phyloP scores from a whole-genome alignment of 2,113 vertebrate species.

The Chaetodon auriga region DNA sequence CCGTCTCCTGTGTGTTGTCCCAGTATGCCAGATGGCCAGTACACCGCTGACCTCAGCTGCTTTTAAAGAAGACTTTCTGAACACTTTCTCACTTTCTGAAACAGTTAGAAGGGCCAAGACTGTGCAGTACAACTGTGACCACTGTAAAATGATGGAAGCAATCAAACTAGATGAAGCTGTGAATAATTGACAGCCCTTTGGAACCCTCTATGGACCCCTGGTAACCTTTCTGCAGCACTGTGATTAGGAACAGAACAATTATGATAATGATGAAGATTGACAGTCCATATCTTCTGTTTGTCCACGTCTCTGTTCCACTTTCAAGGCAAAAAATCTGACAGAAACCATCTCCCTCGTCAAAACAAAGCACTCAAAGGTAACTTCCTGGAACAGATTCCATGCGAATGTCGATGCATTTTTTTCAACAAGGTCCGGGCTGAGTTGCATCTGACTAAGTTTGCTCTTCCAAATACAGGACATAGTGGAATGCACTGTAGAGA shows the following conservation, averaged over 20 bases:
- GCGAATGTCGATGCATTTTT: too few species aligned
- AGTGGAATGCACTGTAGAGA: not conserved
- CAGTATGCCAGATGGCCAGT: too few species aligned
- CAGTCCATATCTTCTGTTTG: not conserved
- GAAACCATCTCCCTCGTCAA: fast-evolving
- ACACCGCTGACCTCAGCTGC: too few species aligned
- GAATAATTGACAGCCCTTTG: not conserved
- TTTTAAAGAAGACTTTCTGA: too few species aligned
- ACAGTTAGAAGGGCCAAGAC: not conserved
- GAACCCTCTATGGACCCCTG: not conserved
- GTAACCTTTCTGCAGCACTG: not conserved
- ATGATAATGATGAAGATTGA: not conserved
- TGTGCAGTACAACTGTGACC: too few species aligned
- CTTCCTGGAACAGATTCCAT: not conserved
- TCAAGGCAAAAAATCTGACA: fast-evolving
- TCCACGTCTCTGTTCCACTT: not conserved
- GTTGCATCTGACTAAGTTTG: not conserved
- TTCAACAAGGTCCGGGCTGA: not conserved
- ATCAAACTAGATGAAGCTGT: not conserved
- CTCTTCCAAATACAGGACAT: not conserved
- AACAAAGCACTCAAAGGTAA: not conserved
- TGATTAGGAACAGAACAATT: too few species aligned
- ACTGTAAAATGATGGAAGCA: not conserved
- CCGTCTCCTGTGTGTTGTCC: too few species aligned
- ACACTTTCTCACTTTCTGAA: not conserved